Base-by-base conservation (phyloP, 2,888 invertebrate species). In the Panzeria rudis region DNA sequence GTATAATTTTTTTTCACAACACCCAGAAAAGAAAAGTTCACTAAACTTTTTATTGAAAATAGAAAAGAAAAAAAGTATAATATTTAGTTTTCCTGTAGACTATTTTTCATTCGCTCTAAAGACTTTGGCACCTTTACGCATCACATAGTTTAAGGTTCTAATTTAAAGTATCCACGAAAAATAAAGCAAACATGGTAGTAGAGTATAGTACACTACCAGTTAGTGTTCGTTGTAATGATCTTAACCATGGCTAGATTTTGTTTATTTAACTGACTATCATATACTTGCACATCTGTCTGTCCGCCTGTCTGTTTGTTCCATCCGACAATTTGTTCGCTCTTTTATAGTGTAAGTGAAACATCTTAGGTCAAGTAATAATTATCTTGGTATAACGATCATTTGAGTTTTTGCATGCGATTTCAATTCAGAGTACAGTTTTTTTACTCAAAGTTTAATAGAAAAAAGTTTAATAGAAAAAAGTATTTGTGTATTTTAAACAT, bases 121-220 rank as follows among this genome's bases (percentile, higher is more conserved):
- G 64, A 64, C 69, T 88, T 89, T 90, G 88, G 88, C 90, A 91
- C 90, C 90, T 90, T 90, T 90, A 90, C 90, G 90, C 90, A 90
- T 90, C 90, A 89, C 88, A 87, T 86, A 72, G 71, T 66, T 75
- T 77, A 86, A 76, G 82, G 84, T 83, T 86, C 79, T 83, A 86
- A 76, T 86, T 84, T 84, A 79, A 83, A 84, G 76, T 84, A 85
- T 71, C 64, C 69, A 76, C 62, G 52, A 69, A 76, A 68, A 35
- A 13, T 32, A 29, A 79, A 62, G 23, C 59, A 71, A 54, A 78
- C 47, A 59, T 38, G 47, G 73, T 4, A 72, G 44, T 32, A 56
- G 50, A 59, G 25, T 2, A 29, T 0, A 15, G 29, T 0, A 8
- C 11, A 20, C n/a, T 41, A 23, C 7, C 20, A 41, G 32, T 32